These are phyloP conservation scores for Rhadina sibilatrix DNA, from an alignment of 2,113 vertebrate species.

Conservation along the genomic window DNA sequence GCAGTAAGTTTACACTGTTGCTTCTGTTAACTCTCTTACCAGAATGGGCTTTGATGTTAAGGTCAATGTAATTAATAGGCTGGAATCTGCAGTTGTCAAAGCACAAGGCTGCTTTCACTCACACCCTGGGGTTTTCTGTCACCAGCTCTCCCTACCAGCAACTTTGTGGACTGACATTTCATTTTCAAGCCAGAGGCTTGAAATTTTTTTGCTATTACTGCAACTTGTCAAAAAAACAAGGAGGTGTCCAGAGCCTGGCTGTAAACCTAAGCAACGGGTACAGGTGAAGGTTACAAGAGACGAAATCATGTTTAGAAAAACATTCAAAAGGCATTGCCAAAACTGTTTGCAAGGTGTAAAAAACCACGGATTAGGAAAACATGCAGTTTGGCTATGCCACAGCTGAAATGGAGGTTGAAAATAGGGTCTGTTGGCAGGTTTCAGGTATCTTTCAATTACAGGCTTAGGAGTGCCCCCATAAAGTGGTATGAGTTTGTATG, in stretches of 20 bases:
- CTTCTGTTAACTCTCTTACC: background rate
- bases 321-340: background rate
- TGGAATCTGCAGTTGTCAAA: background rate
- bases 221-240: slow-evolving; percentile 3
- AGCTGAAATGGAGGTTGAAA: background rate
- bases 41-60: background rate
- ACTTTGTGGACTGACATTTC: slow-evolving; percentile 19
- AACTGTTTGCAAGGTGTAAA: background rate
- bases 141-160: slow-evolving; percentile 5
- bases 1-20: background rate
- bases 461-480: background rate
- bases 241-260: background rate
- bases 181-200: slow-evolving; percentile 2
- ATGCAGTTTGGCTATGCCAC: background rate
- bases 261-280: background rate
- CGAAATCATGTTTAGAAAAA: background rate
- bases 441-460: background rate
- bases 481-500: background rate
- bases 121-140: slow-evolving; percentile 20
- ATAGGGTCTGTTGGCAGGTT: background rate
- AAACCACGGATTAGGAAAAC: background rate
- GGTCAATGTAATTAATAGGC: slow-evolving; percentile 42
- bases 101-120: slow-evolving; percentile 28
- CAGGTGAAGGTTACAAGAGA: background rate
- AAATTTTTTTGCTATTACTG: slow-evolving; percentile 47